These are phyloP conservation scores for Meliscaeva auricollis DNA, from an alignment of 2,888 invertebrate species.

Conservation along the genomic window DNA sequence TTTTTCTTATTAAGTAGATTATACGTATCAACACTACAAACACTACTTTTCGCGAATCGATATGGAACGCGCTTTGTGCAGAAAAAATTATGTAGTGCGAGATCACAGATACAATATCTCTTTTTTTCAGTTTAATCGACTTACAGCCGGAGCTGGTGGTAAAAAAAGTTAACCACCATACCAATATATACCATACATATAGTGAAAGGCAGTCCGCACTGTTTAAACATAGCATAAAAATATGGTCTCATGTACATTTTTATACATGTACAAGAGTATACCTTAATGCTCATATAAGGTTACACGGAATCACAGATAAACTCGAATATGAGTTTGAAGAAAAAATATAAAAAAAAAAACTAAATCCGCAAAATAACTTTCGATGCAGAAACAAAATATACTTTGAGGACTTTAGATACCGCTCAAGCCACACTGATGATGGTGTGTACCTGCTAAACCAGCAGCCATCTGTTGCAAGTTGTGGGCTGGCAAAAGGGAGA, in stretches of 20 bases:
- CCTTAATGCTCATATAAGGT: slow-evolving; percentile 53
- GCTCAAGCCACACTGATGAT: slow-evolving; percentile 3
- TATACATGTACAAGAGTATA: background rate
- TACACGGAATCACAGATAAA: slow-evolving; percentile 65
- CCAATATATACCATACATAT: slow-evolving; percentile 35
- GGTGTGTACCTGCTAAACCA: slow-evolving; percentile 26
- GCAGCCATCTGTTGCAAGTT: slow-evolving; percentile 36
- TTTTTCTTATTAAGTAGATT: background rate
- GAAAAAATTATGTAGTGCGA: slow-evolving; percentile 43
- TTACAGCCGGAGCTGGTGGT: slow-evolving; percentile 26
- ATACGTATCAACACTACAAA: slow-evolving; percentile 15
- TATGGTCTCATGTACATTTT: slow-evolving; percentile 41
- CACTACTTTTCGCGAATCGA: slow-evolving; percentile 15
- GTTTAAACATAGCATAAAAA: slow-evolving; percentile 26
- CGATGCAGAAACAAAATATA: slow-evolving; percentile 32
- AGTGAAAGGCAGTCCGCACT: slow-evolving; percentile 62
- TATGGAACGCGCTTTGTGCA: slow-evolving; percentile 35
- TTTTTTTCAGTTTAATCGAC: slow-evolving; percentile 37
- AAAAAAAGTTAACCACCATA: background rate
- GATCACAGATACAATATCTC: slow-evolving; percentile 50
- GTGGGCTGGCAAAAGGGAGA: slow-evolving; percentile 64
- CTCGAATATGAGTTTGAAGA: slow-evolving; percentile 7
- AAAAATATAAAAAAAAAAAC: slow-evolving; percentile 8
- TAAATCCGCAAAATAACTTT: slow-evolving; percentile 50
- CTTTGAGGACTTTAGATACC: slow-evolving; percentile 46